phyloP scores from a whole-genome alignment of 1,140 invertebrate species.

The Antheraea pernyi region DNA sequence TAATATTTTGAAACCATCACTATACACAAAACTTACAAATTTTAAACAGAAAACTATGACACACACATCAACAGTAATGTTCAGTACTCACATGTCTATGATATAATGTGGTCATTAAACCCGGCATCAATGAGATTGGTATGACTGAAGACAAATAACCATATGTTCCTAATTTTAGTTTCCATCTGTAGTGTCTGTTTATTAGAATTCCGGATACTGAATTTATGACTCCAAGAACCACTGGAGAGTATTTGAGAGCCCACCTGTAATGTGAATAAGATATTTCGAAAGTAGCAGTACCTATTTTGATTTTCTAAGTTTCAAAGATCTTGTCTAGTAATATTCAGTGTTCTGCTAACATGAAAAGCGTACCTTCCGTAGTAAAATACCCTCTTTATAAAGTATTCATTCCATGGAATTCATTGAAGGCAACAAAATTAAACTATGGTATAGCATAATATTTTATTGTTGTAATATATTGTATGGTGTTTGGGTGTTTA shows the following conservation, averaged over 20 bases:
- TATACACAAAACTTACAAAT: too few relatives aligned
- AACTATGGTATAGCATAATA: too few relatives aligned
- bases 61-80: neutral
- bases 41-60: too few relatives aligned
- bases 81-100: conserved; percentile 63
- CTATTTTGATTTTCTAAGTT: neutral
- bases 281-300: conserved; percentile 1
- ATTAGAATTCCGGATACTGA: conserved; percentile 54
- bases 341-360: too few relatives aligned
- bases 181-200: conserved; percentile 55
- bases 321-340: neutral
- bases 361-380: too few relatives aligned
- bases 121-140: conserved; percentile 59
- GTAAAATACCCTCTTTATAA: too few relatives aligned
- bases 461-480: too few relatives aligned
- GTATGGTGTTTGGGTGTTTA: too few relatives aligned
- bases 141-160: conserved; percentile 59
- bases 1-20: too few relatives aligned
- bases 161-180: conserved; percentile 52
- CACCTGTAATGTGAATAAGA: conserved; percentile 47
- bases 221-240: conserved; percentile 50
- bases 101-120: conserved; percentile 50
- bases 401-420: too few relatives aligned
- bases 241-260: conserved; percentile 53
- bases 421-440: too few relatives aligned